Base-by-base conservation (phyloP, 2,888 invertebrate genomes). In the Tridacna crocea region DNA sequence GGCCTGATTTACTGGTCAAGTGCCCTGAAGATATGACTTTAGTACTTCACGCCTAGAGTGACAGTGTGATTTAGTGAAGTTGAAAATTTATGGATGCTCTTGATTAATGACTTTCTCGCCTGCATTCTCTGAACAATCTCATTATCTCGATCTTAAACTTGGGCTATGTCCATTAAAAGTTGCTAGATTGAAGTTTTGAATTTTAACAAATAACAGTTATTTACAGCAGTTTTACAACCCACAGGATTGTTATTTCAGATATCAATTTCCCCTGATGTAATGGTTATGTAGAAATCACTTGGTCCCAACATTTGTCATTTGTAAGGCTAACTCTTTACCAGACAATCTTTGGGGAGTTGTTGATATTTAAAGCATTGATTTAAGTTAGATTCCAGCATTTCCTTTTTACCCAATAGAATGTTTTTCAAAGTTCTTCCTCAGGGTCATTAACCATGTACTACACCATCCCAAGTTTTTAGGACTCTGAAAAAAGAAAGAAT, bases 21-120 rank as follows among this genome's bases (percentile, higher is more conserved):
- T 51, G 51, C 15, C 70, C 70, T 17, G 51, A 51, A 26, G 70
- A 70, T 51, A 70, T 51, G 51, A 70, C 47, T 70, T 70, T 70
- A 70, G 51, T 51, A 70, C 51, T 70, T 70, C 70, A 70, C 70
- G 70, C 70, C 70, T 70, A 47, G 51, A 24, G 51, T 70, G 70
- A n/a, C 27, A 26, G 47, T 26, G 51, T 51, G 70, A 70, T 70
- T 48, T 70, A 70, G 70, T 70, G 70, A 65, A 66, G 22, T 47
- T 15, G 55, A 15, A 70, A 70, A 70, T 70, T 70, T 70, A 70
- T 70, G 70, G 70, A n/a, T 15, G 51, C 51, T 19, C 70, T 70
- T 70, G 70, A 70, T 70, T 70, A 70, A 70, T 70, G 70, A 70
- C 70, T 70, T 70, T 70, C 70, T 70, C 51, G 22, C 70, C 70